phyloP scores from a whole-genome alignment of 1,140 invertebrate species.

The Leucophenga varia region DNA sequence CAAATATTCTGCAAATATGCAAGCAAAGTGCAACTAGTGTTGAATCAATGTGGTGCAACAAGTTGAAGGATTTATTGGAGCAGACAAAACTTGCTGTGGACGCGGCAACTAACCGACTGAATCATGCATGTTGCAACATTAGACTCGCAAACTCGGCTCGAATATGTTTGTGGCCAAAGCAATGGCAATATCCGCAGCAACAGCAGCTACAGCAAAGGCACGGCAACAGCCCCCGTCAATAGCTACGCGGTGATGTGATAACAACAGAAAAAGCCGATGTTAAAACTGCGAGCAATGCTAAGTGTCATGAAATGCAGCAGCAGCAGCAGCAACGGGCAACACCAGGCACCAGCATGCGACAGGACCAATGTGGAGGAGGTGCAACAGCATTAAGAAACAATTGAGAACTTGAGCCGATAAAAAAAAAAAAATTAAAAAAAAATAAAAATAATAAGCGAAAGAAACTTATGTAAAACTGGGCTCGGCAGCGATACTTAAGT shows the following conservation, averaged over 20 bases:
- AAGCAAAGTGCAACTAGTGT: too few relatives aligned
- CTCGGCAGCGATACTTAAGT: too few relatives aligned
- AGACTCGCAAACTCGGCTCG: constrained; percentile 42
- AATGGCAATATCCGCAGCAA: constrained; percentile 2
- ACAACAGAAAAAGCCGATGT: too few relatives aligned
- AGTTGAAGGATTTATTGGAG: too few relatives aligned
- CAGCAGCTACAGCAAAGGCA: constrained; percentile 10
- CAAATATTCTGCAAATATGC: too few relatives aligned
- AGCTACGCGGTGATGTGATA: too few relatives aligned
- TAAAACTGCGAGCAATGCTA: constrained; percentile 8
- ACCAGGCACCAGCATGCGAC: too few relatives aligned
- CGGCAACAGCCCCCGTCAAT: too few relatives aligned
- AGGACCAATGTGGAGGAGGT: too few relatives aligned
- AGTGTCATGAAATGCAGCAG: constrained; percentile 24
- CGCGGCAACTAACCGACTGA: constrained; percentile 55
- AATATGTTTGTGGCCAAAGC: background rate
- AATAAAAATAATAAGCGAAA: constrained; percentile 15
- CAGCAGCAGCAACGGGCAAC: constrained; percentile 15
- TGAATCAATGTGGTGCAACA: too few relatives aligned
- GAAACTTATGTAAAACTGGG: too few relatives aligned
- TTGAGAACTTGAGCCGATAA: constrained; percentile 13
- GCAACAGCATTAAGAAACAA: constrained; percentile 11
- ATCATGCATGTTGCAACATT: constrained; percentile 40
- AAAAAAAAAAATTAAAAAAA: constrained; percentile 25
- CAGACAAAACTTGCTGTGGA: constrained; percentile 49